These are phyloP conservation scores for Drosophila paulistorum DNA, from an alignment of 1,140 invertebrate species.

Conservation along the genomic window DNA sequence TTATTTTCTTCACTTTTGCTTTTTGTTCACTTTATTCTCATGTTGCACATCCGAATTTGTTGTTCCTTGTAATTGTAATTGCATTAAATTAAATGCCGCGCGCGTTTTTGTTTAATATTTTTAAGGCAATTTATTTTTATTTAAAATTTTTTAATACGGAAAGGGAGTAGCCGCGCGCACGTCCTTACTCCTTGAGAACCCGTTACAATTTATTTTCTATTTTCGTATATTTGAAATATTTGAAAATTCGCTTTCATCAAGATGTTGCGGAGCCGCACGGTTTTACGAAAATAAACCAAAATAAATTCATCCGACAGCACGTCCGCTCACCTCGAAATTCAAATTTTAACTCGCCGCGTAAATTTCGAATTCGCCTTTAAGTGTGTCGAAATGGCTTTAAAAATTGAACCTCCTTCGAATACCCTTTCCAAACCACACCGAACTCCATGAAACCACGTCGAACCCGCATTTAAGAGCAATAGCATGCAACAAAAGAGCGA, in stretches of 20 bases:
- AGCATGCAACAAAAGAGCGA: too few species aligned
- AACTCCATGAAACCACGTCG: too few species aligned
- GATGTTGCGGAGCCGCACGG: not conserved
- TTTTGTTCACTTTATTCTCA: slow-evolving; percentile 4
- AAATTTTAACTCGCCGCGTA: not conserved
- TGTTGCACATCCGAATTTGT: slow-evolving; percentile 1
- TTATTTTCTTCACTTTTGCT: not conserved
- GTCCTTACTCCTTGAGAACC: slow-evolving; percentile 2
- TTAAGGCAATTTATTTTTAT: not conserved
- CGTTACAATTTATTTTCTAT: slow-evolving; percentile 2
- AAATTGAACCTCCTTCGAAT: too few species aligned
- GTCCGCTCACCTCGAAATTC: slow-evolving; percentile 6
- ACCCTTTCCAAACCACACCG: too few species aligned
- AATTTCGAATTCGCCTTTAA: too few species aligned
- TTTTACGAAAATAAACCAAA: not conserved
- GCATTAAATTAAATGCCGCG: slow-evolving; percentile 1
- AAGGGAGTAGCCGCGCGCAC: not conserved
- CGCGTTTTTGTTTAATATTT: not conserved
- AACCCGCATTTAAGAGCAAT: too few species aligned
- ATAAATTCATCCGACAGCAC: not conserved
- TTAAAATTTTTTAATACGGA: not conserved
- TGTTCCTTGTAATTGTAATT: not conserved
- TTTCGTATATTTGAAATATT: not conserved
- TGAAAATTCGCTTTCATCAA: slow-evolving; percentile 1
- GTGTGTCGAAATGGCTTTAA: too few species aligned